A percentile compares a stretch with the other conserved stretches of the same genome.
Conservation (phyloP, 2,113 vertebrate genomes). For the Lontra canadensis region DNA sequence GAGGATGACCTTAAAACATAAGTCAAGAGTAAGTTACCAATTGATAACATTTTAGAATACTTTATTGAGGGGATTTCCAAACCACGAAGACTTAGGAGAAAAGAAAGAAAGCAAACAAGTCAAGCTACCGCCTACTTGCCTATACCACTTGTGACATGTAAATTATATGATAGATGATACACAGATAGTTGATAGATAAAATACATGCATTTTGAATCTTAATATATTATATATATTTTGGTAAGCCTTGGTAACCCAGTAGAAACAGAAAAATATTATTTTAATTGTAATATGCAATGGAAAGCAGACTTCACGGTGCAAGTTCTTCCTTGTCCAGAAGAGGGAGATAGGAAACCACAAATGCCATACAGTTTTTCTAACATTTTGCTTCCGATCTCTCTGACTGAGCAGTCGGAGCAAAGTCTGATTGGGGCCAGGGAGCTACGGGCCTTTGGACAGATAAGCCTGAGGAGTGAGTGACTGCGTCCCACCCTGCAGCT, state of each 20-base stretch:
- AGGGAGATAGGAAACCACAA: constrained; percentile 72
- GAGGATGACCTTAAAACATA: background rate
- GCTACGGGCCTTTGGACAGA: background rate
- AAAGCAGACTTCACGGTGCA: background rate
- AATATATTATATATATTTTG: background rate
- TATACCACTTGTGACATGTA: background rate
- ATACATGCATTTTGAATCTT: background rate
- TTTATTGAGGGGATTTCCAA: background rate
- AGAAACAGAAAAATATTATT: background rate
- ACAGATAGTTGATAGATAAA: background rate
- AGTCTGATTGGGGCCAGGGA: background rate
- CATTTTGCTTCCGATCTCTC: background rate
- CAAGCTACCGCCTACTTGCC: background rate
- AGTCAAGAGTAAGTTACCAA: background rate
- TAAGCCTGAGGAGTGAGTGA: background rate
- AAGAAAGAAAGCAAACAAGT: background rate
- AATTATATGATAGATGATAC: background rate
- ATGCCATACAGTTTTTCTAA: background rate
- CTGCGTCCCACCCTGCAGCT: background rate
- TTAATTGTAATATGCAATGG: background rate
- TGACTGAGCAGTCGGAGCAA: too few relatives aligned
- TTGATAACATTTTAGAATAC: background rate
- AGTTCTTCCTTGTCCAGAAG: constrained; percentile 62
- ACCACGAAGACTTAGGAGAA: background rate
- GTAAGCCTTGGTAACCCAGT: background rate